Conservation (phyloP, 1,140 invertebrate species). For the Leptinotarsa texana region DNA sequence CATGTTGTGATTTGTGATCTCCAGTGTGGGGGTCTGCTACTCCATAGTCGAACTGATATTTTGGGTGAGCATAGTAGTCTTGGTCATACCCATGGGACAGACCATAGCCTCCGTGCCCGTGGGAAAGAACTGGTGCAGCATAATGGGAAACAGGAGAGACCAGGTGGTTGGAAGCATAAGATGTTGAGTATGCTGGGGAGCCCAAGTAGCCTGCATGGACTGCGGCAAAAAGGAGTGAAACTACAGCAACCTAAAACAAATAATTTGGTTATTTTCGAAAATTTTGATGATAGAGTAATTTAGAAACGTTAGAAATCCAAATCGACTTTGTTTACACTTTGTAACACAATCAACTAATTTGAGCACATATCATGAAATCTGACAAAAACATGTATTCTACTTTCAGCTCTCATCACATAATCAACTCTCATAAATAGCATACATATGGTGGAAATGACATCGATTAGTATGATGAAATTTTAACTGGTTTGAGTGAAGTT, state of each 20-base stretch:
- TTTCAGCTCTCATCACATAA: too few relatives aligned
- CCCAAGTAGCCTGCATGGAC: slow-evolving; percentile 11
- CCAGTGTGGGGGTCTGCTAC: slow-evolving; percentile 62
- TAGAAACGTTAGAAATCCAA: too few relatives aligned
- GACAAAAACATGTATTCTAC: too few relatives aligned
- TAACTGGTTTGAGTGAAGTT: too few relatives aligned
- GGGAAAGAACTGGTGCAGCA: slow-evolving; percentile 5
- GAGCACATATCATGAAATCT: too few relatives aligned
- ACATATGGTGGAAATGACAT: too few relatives aligned
- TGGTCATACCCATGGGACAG: neutral
- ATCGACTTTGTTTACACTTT: too few relatives aligned
- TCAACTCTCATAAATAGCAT: too few relatives aligned
- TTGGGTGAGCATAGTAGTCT: slow-evolving; percentile 55
- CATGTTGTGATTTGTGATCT: slow-evolving; percentile 63
- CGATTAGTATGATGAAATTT: too few relatives aligned
- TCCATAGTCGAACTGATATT: slow-evolving; percentile 60
- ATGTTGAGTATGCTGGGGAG: neutral
- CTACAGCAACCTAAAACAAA: neutral
- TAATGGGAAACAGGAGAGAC: neutral
- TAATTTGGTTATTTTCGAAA: too few relatives aligned
- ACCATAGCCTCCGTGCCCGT: neutral
- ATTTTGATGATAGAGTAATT: too few relatives aligned
- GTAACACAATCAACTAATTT: too few relatives aligned
- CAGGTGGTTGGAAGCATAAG: slow-evolving; percentile 1
- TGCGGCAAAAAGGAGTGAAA: slow-evolving; percentile 10